These are phyloP conservation scores for Leucophenga montana DNA, from an alignment of 2,888 invertebrate genomes.

Conservation along the genomic window DNA sequence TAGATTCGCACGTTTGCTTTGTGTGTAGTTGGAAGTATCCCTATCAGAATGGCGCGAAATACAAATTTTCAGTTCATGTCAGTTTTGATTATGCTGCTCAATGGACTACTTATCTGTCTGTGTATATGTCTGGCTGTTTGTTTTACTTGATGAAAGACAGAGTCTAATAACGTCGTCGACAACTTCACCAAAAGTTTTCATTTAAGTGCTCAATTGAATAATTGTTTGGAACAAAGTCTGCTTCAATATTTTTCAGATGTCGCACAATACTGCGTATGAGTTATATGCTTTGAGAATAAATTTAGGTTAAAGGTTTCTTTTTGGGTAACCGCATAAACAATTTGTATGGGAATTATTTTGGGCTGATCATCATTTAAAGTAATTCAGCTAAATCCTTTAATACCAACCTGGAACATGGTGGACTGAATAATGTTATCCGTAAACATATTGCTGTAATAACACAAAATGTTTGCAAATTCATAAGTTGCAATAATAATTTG, in stretches of 20 bases:
- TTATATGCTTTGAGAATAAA: conserved; percentile 3
- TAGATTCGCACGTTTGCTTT: neutral
- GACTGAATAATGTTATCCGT: conserved; percentile 93
- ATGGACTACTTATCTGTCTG: no score
- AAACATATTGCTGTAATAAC: conserved; percentile 87
- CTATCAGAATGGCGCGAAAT: neutral
- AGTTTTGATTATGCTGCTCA: conserved; percentile 52
- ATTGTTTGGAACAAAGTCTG: conserved; percentile 38
- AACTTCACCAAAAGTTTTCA: conserved; percentile 39
- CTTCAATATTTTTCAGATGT: neutral
- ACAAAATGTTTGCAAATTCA: conserved; percentile 31
- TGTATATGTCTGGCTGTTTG: conserved; percentile 4
- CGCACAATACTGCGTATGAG: conserved; percentile 19
- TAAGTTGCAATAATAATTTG: neutral
- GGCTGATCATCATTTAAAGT: no score
- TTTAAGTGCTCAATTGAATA: conserved; percentile 55
- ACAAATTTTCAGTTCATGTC: conserved; percentile 46
- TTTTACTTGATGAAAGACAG: conserved; percentile 27
- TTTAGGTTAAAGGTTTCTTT: neutral
- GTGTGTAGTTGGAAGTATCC: neutral
- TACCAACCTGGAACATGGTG: conserved; percentile 82
- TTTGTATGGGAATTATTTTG: no score
- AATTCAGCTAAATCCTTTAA: neutral
- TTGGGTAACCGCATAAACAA: no score
- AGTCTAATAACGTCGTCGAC: neutral